phyloP scores from a whole-genome alignment of 2,888 invertebrate species.

The Caenorhabditis sp. region DNA sequence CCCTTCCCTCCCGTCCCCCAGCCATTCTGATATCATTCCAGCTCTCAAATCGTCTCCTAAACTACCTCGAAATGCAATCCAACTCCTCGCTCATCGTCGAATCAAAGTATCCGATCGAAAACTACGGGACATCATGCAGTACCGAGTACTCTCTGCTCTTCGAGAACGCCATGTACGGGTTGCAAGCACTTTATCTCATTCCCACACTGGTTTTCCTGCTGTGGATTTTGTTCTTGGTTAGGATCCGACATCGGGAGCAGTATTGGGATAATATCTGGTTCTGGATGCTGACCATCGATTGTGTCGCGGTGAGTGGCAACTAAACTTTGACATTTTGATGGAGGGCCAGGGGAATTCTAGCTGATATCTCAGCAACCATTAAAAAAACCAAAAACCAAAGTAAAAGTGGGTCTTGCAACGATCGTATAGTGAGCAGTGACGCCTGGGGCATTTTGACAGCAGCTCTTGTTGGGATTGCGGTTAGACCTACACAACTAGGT shows the following conservation, averaged over 20 bases:
- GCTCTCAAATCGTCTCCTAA: conserved; percentile 42
- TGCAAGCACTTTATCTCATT: conserved; percentile 17
- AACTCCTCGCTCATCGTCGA: no score
- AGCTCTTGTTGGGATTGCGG: no score
- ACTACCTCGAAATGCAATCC: background rate
- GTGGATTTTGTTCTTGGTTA: conserved; percentile 9
- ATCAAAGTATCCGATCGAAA: background rate
- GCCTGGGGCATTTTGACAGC: no score
- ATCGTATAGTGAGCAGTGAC: no score
- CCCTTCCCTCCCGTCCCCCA: background rate
- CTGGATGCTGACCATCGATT: conserved; percentile 27
- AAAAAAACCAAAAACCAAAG: no score
- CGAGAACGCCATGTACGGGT: conserved; percentile 15
- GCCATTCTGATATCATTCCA: conserved; percentile 11
- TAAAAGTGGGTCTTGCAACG: no score
- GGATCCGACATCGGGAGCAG: background rate
- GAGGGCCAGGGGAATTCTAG: no score
- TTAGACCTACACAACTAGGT: no score
- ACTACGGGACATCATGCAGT: conserved; percentile 19
- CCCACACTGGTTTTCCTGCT: conserved; percentile 12
- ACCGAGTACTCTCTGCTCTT: background rate
- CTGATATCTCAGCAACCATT: no score
- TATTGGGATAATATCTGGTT: conserved; percentile 16
- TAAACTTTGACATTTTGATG: background rate
- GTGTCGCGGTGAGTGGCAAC: conserved; percentile 30